A percentile compares a stretch with the other conserved stretches of the same genome.
phyloP scores from a whole-genome alignment of 2,888 invertebrate species.

The Barypeithes pellucidus region DNA sequence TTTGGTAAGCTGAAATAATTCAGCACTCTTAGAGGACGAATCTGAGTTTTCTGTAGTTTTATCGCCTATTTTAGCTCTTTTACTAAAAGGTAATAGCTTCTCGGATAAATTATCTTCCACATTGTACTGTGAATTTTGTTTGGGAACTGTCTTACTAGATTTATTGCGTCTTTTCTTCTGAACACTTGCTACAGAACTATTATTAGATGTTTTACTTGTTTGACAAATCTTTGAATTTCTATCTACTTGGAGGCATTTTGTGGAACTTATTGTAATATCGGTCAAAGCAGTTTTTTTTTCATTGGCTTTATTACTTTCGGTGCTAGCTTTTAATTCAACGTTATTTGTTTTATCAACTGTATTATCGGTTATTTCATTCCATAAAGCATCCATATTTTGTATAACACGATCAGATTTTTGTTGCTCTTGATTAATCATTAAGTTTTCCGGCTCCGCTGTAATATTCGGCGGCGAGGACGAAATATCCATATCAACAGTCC shows the following conservation, averaged over 20 bases:
- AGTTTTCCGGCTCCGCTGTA: not conserved
- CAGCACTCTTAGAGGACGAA: not conserved
- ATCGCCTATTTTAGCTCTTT: not conserved
- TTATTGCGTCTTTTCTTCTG: not conserved
- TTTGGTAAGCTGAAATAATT: not conserved
- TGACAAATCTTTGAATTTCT: too few species aligned
- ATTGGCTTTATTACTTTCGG: not conserved
- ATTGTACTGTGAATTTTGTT: not conserved
- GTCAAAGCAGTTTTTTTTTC: too few species aligned
- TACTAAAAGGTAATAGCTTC: not conserved
- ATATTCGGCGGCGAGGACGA: conserved; percentile 2
- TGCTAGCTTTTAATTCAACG: not conserved
- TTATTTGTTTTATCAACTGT: not conserved
- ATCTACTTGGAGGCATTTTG: too few species aligned
- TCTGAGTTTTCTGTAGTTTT: not conserved
- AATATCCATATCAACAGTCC: conserved; percentile 29
- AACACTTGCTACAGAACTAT: too few species aligned
- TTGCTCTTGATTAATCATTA: too few species aligned
- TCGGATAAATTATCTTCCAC: not conserved
- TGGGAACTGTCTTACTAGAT: not conserved
- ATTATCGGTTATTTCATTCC: conserved; percentile 18
- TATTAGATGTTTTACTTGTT: too few species aligned
- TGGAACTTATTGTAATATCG: too few species aligned
- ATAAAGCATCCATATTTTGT: conserved; percentile 15
- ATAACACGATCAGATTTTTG: conserved; percentile 9